Base-by-base conservation (phyloP, 1,140 invertebrate species). In the Hydropsyche tenuis region DNA sequence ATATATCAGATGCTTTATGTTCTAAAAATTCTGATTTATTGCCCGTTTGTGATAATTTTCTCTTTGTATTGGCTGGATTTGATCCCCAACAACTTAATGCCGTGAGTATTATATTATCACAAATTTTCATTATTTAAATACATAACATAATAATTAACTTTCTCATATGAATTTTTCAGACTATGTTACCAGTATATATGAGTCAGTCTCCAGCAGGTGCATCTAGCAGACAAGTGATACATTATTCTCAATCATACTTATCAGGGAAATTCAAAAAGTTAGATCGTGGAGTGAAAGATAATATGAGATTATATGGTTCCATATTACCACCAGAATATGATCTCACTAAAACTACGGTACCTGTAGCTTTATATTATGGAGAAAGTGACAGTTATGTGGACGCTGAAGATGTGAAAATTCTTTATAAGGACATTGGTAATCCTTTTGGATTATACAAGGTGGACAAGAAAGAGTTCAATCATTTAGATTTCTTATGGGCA, bases 141-240 rank as follows among this genome's bases (percentile, higher is more conserved):
- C n/a, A 7, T 23, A 56, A 6, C 22, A 18, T 56, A 5, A 43
- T 6, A 43, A 6, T 43, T 6, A 43, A 43, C 5, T 5, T 56
- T 56, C 5, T 7, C 5, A 62, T 20, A 62, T 30, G 18, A n/a
- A 23, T 20, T 62, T 48, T 48, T 48, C 16, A 86, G 85, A 90
- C 89, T 0, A 87, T 91, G 79, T 77, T 93, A 0, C 88, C 92
- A 0, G 89, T 94, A 0, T 89, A 95, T 71, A 83, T 92, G 42
- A 87, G 89, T 0, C 93, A 96, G 78, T 85, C 87, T 16, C 94
- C 95, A 0, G 90, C 92, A 5, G 94, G 94, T 14, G 89, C 92
- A 0, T 91, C 93, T 0, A 88, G 88, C 53, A 90, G 91, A 78
- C 93, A 95, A 79, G 80, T 96, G 7, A 83, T 91, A 14, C 92